phyloP scores from a whole-genome alignment of 2,113 vertebrate genomes.

The Onychorhynchus coronatus region DNA sequence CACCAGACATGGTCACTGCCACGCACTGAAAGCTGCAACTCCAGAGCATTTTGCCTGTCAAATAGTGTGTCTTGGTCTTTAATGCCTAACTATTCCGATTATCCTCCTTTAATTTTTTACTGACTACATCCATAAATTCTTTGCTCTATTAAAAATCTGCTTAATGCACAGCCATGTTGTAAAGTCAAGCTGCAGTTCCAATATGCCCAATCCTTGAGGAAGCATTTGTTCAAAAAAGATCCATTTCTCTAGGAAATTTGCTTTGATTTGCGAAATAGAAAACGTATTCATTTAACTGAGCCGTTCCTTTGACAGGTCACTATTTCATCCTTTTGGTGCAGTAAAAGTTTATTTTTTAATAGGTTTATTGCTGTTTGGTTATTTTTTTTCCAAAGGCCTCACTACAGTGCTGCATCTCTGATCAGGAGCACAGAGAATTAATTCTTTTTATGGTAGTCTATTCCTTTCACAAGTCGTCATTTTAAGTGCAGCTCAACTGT shows the following conservation, averaged over 20 bases:
- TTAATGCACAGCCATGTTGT: not conserved
- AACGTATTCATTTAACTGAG: not conserved
- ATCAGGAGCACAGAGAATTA: slow-evolving; percentile 21
- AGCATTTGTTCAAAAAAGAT: not conserved
- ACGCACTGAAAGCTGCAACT: not conserved
- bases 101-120: slow-evolving; percentile 4
- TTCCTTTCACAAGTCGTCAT: slow-evolving; percentile 2
- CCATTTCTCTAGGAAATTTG: not conserved
- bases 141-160: not conserved
- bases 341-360: slow-evolving; percentile 47
- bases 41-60: not conserved
- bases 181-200: not conserved
- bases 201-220: not conserved
- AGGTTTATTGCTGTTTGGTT: slow-evolving; percentile 13
- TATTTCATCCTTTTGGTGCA: slow-evolving; percentile 9
- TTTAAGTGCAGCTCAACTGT: slow-evolving; percentile 27
- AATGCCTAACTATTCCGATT: not conserved
- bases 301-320: not conserved
- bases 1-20: fast-evolving
- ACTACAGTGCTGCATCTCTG: not conserved
- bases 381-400: not conserved
- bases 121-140: not conserved
- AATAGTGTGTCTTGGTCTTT: not conserved
- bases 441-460: slow-evolving; percentile 31
- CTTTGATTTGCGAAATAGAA: slow-evolving; percentile 6